These are phyloP conservation scores for Pardosa pseudoannulata DNA, from an alignment of 2,888 invertebrate species.

Conservation along the genomic window DNA sequence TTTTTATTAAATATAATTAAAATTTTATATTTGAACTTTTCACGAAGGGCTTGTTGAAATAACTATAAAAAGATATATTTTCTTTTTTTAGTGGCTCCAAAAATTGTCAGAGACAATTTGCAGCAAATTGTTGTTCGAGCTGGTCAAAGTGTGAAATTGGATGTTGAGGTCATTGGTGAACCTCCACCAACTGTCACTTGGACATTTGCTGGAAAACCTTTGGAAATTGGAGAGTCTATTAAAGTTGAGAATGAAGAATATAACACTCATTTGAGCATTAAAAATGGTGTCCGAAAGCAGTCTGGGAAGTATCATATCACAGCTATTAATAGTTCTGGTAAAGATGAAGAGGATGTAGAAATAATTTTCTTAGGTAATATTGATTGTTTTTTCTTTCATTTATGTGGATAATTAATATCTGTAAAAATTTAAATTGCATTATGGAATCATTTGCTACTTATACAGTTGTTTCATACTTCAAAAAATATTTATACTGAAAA, in stretches of 20 bases:
- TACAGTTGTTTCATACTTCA: no score
- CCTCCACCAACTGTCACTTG: constrained; percentile 96
- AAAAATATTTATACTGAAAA: no score
- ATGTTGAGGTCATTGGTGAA: constrained; percentile 97
- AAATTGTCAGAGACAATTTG: constrained; percentile 91
- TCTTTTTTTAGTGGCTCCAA: constrained; percentile 87
- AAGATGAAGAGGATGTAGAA: constrained; percentile 77
- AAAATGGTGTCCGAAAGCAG: constrained; percentile 77
- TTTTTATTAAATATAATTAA: no score
- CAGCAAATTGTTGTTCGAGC: constrained; percentile 94
- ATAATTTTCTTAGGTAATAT: constrained; percentile 77
- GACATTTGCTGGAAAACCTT: constrained; percentile 84
- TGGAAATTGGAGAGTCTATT: constrained; percentile 33
- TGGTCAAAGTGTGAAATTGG: constrained; percentile 93
- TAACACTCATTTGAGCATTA: constrained; percentile 78
- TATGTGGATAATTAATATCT: no score
- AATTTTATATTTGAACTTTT: no score
- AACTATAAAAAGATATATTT: neutral
- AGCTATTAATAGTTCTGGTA: constrained; percentile 77
- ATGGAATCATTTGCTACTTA: no score
- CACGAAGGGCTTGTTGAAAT: neutral
- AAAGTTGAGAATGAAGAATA: constrained; percentile 78
- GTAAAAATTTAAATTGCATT: no score
- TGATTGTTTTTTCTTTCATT: no score
- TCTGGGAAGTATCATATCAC: constrained; percentile 77